Evolutionary conservation across 2,797 vertebrate genomes (phyloP), one percentile per base, ranked within the genome.

Genomic region (Vipera latastei): DNA sequence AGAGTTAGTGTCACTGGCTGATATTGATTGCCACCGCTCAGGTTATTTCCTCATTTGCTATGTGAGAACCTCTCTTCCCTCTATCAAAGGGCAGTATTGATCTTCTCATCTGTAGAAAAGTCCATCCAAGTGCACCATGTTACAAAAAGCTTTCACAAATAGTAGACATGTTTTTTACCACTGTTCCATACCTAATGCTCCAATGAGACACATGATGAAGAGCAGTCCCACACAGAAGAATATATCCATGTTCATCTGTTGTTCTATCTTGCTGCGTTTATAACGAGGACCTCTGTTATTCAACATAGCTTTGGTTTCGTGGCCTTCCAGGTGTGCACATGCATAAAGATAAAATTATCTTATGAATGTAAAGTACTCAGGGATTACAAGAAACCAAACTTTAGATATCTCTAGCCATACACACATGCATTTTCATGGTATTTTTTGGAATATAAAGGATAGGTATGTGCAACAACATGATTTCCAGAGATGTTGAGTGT

Each of bases 221-320:
- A 99, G 98, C 53, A 99, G 97, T 65, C 98, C 97, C 89, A 99
- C 97, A 89, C 99, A 99, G 91, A 98, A 97, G 95, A 99, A 97
- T 93, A 99, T 97, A 69, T 99, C 98, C 0, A 0, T 95, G 93
- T 99, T 99, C 97, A 99, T 98, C 91, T 96, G 97, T 78, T 97
- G 98, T 97, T 99, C 99, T 0, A 99, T 97, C 97, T 98, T 98
- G 98, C 99, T 99, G 96, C 98, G 98, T 94, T 99, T 99, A 97
- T 98, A 99, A 55, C 98, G 98, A 0, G 99, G 97, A 3, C 98
- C 98, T 0, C 95, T 98, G 96, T 98, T 99, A 97, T 99, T 99
- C 32, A 99, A 97, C 99, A 99, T 99, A 94, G 99, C 98, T 97
- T 99, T 99, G 1, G 99, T 99, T 95, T 99, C 99, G 13, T 98